Evolutionary conservation across 2,888 invertebrate genomes (phyloP), one percentile per base, ranked within the genome.

Genomic region (Caenorhabditis uteleia): DNA sequence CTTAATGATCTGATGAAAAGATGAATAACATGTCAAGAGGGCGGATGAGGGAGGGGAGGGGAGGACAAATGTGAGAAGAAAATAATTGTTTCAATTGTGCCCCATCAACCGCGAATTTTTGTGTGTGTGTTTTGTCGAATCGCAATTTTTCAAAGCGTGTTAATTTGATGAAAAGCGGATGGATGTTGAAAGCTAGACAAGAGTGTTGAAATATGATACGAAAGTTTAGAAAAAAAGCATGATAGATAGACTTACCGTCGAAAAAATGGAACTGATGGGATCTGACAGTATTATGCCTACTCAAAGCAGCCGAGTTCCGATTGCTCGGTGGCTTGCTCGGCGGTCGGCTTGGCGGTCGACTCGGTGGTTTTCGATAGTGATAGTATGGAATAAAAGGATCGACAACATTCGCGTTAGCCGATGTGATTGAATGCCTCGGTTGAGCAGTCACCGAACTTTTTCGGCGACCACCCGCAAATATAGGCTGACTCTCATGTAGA

Each of bases 291-390:
- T 73, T 73, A 39, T 73, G 67, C 8, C 72, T 61, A 29, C 69
- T 69, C n/a, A 73, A 34, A 12, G 62, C 62, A 10, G 66, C 56
- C 3, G 70, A 70, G 26, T 62, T 64, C 20, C 60, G 50, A 43
- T 54, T 68, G 46, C 65, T 69, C 20, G 67, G 58, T 1, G 72
- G 75, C 25, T 66, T 64, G 23, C 67, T 65, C 2, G 70, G 67
- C 14, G 70, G 71, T 39, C 70, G 62, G 31, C 68, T 68, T 7
- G 72, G 75, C 10, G 75, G 75, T 20, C 61, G 49, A 40, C 68
- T 68, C 5, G 75, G 75, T n/a, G 71, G 71, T 39, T 51, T 61
- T 12, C 70, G 55, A 31, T 71, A 71, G 43, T 61, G 62, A 36
- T 67, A 67, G 31, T 66, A 60, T 21, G 70, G 66, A 21, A 53